phyloP scores from a whole-genome alignment of 2,888 invertebrate species.

The Miltochrista miniata region DNA sequence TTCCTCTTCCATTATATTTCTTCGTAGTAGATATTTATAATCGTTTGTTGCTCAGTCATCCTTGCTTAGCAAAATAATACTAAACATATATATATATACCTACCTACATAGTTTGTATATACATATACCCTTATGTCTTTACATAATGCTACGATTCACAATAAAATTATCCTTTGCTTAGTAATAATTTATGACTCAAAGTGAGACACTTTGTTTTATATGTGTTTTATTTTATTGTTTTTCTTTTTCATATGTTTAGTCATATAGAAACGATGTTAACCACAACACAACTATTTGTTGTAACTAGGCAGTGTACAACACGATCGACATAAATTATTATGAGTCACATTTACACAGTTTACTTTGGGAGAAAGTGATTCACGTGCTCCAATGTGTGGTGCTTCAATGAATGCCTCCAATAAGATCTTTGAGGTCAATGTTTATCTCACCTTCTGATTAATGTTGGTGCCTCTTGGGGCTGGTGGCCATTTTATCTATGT shows the following conservation, averaged over 20 bases:
- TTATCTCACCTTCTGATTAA: too few species aligned
- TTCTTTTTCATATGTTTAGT: constrained; percentile 10
- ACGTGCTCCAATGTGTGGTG: too few species aligned
- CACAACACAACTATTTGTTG: too few species aligned
- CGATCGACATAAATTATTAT: too few species aligned
- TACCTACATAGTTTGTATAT: constrained; percentile 25
- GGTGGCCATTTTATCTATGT: too few species aligned
- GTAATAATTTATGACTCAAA: constrained; percentile 32
- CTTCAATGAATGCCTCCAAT: too few species aligned
- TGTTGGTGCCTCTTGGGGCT: too few species aligned
- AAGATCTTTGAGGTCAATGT: too few species aligned
- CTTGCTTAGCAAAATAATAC: constrained; percentile 12
- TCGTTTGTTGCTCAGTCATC: constrained; percentile 30
- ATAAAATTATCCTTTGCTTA: constrained; percentile 17
- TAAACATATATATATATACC: too few species aligned
- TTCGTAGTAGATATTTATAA: constrained; percentile 11
- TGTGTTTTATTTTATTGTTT: constrained; percentile 7
- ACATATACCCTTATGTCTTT: constrained; percentile 16
- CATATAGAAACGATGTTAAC: background rate
- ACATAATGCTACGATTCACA: constrained; percentile 13
- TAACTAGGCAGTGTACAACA: too few species aligned
- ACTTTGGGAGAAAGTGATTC: too few species aligned
- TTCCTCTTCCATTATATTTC: constrained; percentile 10
- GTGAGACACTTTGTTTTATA: constrained; percentile 13
- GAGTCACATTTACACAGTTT: too few species aligned